Percentiles rank a stretch among this genome's conserved stretches.
These are phyloP conservation scores for Hyposmocoma kahamanoa DNA, from an alignment of 1,140 invertebrate genomes.

Conservation along the genomic window DNA sequence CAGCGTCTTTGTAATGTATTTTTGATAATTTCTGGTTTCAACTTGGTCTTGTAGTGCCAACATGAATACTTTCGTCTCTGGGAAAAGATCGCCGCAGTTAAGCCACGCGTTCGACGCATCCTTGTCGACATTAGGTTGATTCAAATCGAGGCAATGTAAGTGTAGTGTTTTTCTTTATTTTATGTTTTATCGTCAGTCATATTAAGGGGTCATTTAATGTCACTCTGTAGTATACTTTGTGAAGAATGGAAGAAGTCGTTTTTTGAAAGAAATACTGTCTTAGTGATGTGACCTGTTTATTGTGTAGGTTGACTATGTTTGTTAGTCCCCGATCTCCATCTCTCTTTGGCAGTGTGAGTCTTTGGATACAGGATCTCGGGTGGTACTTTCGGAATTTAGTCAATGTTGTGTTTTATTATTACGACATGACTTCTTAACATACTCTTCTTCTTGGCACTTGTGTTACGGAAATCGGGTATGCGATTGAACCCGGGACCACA, in stretches of 20 bases:
- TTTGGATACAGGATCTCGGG: constrained; percentile 4
- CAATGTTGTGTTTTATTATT: neutral
- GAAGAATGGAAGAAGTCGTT: neutral
- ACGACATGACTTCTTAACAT: no score
- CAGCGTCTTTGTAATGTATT: no score
- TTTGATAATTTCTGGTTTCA: no score
- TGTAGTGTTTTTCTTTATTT: no score
- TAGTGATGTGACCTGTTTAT: constrained; percentile 1
- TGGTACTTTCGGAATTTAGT: constrained; percentile 7
- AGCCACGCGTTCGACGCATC: constrained; percentile 7
- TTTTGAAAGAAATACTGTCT: constrained; percentile 4
- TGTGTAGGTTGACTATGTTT: constrained; percentile 4
- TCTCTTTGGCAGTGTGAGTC: constrained; percentile 4
- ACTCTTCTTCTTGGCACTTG: no score
- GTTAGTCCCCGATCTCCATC: constrained; percentile 4
- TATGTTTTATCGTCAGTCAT: constrained; percentile 3
- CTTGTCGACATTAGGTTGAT: constrained; percentile 3
- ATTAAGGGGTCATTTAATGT: neutral
- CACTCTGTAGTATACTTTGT: neutral
- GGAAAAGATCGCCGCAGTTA: constrained; percentile 2
- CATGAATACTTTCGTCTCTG: neutral
- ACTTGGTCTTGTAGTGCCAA: no score
- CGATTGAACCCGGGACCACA: no score
- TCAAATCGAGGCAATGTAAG: no score
- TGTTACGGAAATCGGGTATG: no score